Evolutionary conservation across 2,113 vertebrate species (phyloP).

Genomic region (Jacana jacana): DNA sequence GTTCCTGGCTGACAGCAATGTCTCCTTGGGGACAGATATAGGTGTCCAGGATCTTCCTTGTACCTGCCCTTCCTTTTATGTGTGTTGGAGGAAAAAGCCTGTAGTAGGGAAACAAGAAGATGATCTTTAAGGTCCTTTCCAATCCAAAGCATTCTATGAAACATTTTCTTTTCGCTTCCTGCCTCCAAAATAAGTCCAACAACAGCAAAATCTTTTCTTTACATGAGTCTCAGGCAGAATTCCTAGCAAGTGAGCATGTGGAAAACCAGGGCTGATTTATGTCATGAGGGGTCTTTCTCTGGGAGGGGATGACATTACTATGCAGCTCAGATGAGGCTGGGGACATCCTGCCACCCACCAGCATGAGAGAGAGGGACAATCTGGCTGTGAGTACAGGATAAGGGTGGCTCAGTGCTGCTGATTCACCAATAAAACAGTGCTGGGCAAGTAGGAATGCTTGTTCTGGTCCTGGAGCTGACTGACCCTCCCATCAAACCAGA

Average conservation of each 20-base stretch:
- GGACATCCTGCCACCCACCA: neutral
- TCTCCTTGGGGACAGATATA: rapidly evolving
- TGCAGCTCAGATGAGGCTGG: neutral
- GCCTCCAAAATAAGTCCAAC: neutral
- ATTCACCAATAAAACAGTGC: neutral
- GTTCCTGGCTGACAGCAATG: rapidly evolving
- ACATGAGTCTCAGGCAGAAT: rapidly evolving
- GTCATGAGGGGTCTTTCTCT: neutral
- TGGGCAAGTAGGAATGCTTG: neutral
- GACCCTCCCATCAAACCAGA: neutral
- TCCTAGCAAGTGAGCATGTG: rapidly evolving
- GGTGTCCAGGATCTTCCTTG: neutral
- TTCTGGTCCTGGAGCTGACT: neutral
- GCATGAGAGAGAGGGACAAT: neutral
- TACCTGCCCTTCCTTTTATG: neutral
- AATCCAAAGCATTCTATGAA: neutral
- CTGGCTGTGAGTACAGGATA: neutral
- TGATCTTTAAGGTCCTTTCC: neutral
- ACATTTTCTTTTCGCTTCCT: neutral
- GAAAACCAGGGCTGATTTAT: neutral
- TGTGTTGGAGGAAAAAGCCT: neutral
- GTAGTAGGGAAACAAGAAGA: neutral
- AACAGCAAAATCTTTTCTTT: neutral
- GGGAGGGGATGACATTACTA: neutral
- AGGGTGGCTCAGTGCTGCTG: neutral